phyloP scores from a whole-genome alignment of 2,113 vertebrate species.

The Hemicordylus capensis region DNA sequence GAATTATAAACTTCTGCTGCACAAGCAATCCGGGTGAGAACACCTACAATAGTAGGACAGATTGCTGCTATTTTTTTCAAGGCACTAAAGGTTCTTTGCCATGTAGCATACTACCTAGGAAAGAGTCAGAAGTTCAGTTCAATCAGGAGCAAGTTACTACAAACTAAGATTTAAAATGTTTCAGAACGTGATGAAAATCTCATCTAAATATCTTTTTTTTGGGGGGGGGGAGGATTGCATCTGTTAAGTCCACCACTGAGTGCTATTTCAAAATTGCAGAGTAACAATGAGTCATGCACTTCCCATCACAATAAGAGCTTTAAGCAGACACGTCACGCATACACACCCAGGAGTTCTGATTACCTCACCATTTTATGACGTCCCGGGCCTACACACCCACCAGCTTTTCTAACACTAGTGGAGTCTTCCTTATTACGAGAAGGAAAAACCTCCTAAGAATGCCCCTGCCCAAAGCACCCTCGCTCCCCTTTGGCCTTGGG shows the following conservation, averaged over 20 bases:
- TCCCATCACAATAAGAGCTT: neutral
- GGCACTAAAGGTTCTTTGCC: neutral
- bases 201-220: neutral
- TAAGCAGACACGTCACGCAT: no score
- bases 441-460: neutral
- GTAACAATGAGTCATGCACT: neutral
- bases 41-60: neutral
- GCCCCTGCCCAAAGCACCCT: no score
- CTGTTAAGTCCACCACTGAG: neutral
- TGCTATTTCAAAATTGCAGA: neutral
- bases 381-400: neutral
- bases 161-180: neutral
- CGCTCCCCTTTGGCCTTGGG: no score
- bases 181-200: neutral
- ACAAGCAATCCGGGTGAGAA: neutral
- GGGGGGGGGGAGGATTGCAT: no score
- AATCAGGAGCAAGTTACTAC: neutral
- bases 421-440: neutral
- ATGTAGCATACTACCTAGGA: neutral
- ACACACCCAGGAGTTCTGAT: neutral
- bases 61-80: neutral
- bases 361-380: constrained; percentile 8
- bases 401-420: neutral
- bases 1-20: neutral
- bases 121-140: neutral